phyloP scores from a whole-genome alignment of 2,888 invertebrate species.

The Galerucella calmariensis region DNA sequence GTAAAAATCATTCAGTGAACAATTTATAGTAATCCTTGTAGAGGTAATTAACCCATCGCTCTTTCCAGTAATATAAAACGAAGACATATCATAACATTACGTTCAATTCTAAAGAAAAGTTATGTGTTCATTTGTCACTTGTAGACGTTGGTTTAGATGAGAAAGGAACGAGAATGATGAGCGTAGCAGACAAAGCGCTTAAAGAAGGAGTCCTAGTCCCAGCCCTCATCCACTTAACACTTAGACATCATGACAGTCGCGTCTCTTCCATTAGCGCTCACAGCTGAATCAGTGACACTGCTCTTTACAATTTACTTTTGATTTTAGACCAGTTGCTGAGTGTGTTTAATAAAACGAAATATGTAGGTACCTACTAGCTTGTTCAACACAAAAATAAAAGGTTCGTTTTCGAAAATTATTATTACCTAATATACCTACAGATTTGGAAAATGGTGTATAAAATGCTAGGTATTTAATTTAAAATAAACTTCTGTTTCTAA shows the following conservation, averaged over 20 bases:
- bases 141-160: slow-evolving; percentile 28
- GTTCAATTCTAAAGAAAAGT: slow-evolving; percentile 56
- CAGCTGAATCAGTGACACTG: slow-evolving; percentile 14
- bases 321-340: slow-evolving; percentile 28
- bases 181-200: slow-evolving; percentile 21
- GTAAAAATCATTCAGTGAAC: not conserved
- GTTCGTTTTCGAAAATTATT: not conserved
- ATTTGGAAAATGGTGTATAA: too few species aligned
- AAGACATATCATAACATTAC: slow-evolving; percentile 22
- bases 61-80: slow-evolving; percentile 6
- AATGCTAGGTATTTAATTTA: too few species aligned
- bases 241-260: slow-evolving; percentile 60
- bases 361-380: too few species aligned
- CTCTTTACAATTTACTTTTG: slow-evolving; percentile 18
- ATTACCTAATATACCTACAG: not conserved
- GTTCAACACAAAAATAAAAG: not conserved
- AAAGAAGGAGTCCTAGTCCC: slow-evolving; percentile 36
- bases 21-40: not conserved
- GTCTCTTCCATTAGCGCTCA: slow-evolving; percentile 58
- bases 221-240: slow-evolving; percentile 42
- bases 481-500: too few species aligned
- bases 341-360: not conserved
- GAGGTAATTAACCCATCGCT: slow-evolving; percentile 17
- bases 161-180: slow-evolving; percentile 39
- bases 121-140: slow-evolving; percentile 63